A percentile compares a stretch with the other conserved stretches of the same genome.
phyloP scores from a whole-genome alignment of 2,888 invertebrate species.

The Calephelis perditalis region DNA sequence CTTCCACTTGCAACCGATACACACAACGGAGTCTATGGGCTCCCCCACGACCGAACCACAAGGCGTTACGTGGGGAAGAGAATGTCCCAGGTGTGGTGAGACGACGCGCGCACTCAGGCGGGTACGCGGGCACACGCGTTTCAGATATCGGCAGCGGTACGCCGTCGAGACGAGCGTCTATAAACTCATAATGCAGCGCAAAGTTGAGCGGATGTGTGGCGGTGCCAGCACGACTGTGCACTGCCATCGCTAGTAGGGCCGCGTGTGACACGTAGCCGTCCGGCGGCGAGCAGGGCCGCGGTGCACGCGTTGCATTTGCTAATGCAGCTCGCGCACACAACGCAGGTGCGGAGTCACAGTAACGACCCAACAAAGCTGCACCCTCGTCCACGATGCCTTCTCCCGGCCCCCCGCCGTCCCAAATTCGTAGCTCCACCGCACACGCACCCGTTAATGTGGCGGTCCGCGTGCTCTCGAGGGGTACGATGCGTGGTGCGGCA shows the following conservation, averaged over 20 bases:
- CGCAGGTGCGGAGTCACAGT: constrained; percentile 86
- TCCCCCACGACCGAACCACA: constrained; percentile 91
- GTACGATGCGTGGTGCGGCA: constrained; percentile 27
- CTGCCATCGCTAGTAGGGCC: constrained; percentile 53
- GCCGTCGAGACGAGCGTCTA: constrained; percentile 88
- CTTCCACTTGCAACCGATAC: constrained; percentile 84
- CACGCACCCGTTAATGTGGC: constrained; percentile 50
- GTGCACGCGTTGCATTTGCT: constrained; percentile 84
- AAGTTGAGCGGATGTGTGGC: constrained; percentile 88
- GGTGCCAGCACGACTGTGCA: constrained; percentile 82
- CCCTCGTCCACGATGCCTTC: constrained; percentile 74
- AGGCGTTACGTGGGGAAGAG: constrained; percentile 87
- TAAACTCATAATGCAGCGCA: constrained; percentile 87
- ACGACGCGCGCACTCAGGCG: constrained; percentile 53
- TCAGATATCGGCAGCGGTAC: constrained; percentile 72
- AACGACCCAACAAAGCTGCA: constrained; percentile 80
- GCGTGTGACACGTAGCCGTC: constrained; percentile 85
- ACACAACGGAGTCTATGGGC: constrained; percentile 86
- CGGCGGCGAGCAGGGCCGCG: constrained; percentile 86
- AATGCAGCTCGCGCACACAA: constrained; percentile 90
- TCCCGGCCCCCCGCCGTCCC: constrained; percentile 84
- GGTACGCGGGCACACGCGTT: constrained; percentile 48
- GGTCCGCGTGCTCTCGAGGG: constrained; percentile 26
- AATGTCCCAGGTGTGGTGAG: constrained; percentile 76
- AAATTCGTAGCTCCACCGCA: constrained; percentile 84